A percentile compares a stretch with the other conserved stretches of the same genome.
Evolutionary conservation across 1,140 invertebrate genomes (phyloP).

Genomic region (Pseudomyrmex gracilis): DNA sequence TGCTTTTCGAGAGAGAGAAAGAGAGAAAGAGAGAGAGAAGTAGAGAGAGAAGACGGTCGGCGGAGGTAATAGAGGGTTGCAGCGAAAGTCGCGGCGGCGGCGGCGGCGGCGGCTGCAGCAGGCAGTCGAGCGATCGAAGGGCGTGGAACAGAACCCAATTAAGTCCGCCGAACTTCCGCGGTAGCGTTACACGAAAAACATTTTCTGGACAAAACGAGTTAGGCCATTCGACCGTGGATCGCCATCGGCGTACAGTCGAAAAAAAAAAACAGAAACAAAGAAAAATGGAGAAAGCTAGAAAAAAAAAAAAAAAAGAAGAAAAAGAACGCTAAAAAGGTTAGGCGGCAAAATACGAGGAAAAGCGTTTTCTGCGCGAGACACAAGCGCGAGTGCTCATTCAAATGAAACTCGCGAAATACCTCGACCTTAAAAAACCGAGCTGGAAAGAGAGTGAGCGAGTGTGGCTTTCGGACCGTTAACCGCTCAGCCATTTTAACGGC

Average conservation of each 20-base stretch:
- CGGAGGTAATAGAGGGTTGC: constrained; percentile 2
- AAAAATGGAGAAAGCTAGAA: neutral
- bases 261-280: constrained; percentile 16
- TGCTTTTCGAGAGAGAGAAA: neutral
- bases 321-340: constrained; percentile 30
- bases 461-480: neutral
- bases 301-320: neutral
- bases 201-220: constrained; percentile 72
- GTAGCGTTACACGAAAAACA: constrained; percentile 71
- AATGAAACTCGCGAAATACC: neutral
- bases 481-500: neutral
- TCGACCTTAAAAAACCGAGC: neutral
- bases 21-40: neutral
- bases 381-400: constrained; percentile 17
- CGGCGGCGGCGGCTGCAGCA: constrained; percentile 22
- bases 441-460: neutral
- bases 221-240: constrained; percentile 71
- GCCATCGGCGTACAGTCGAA: constrained; percentile 12
- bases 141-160: constrained; percentile 74
- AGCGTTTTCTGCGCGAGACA: constrained; percentile 25
- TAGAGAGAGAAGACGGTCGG: neutral
- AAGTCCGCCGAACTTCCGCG: constrained; percentile 71
- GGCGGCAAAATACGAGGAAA: constrained; percentile 30
- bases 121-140: constrained; percentile 69
- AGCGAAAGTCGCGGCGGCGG: constrained; percentile 39